Base-by-base conservation (phyloP, 2,797 vertebrate genomes). In the Falco columbarius region DNA sequence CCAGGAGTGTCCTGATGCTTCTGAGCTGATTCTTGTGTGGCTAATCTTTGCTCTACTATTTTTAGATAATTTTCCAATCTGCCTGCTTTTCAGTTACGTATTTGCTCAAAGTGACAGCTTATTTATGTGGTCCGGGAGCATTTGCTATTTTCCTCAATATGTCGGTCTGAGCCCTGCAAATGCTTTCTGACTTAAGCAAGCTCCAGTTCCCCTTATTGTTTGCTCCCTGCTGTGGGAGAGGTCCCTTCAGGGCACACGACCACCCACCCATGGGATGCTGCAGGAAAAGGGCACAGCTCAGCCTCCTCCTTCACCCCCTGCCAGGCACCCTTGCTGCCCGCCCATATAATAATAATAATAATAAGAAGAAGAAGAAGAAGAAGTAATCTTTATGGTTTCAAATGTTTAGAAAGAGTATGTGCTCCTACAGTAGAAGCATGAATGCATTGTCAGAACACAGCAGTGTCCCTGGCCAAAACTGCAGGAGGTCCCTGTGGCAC, bases 11-110 rank as follows among this genome's bases (percentile, higher is more conserved):
- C 89, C 86, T 95, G 88, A 88, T 90, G 90, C 70, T 93, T 95
- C 85, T 83, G 90, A 92, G 89, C 86, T 85, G 89, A 93, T 70
- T 86, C 91, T 87, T 87, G 46, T 47, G 70, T 86, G 73, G 94
- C 91, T 96, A 93, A 96, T 95, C 94, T 93, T 93, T 81, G 59
- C 89, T 93, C 63, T 66, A 76, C 95, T 96, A 92, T 92, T 95
- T 96, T 97, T 93, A 92, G 94, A 75, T 75, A 62, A 72, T 93
- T 95, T 93, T 91, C 75, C 63, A 80, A 89, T 87, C 93, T 91
- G 86, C 77, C 52, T 92, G 77, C 86, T 89, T 95, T 95, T 87
- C 89, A 54, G 89, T 55, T 80, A 56, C 6, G 8, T 24, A 21
- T 65, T 94, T 16, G 6, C 91, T 92, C 55, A 47, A 83, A 92